phyloP scores from a whole-genome alignment of 2,113 vertebrate genomes.

The Ailurus styani region DNA sequence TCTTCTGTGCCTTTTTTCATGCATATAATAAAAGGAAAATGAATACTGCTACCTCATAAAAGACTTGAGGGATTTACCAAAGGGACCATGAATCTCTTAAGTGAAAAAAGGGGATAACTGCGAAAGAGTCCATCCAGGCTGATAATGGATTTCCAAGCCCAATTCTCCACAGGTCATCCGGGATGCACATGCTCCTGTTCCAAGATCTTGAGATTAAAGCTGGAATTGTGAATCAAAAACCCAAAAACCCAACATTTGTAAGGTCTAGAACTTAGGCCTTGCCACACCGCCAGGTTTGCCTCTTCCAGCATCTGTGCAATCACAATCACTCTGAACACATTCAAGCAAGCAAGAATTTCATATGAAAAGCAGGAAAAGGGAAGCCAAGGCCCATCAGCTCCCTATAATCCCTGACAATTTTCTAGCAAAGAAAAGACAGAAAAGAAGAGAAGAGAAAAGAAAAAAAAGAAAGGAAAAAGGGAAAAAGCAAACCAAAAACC shows the following conservation, averaged over 20 bases:
- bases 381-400: background rate
- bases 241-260: background rate
- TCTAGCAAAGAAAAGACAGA: background rate
- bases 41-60: background rate
- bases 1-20: background rate
- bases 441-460: no score
- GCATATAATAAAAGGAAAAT: background rate
- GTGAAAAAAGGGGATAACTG: background rate
- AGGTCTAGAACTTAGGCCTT: background rate
- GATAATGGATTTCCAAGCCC: background rate
- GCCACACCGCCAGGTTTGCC: background rate
- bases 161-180: background rate
- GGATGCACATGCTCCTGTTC: background rate
- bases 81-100: background rate
- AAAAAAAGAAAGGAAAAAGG: background rate
- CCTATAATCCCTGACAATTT: background rate
- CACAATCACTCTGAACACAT: background rate
- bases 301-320: background rate
- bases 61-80: background rate
- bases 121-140: background rate
- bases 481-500: background rate
- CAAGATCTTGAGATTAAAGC: background rate
- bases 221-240: background rate
- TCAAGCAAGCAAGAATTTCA: background rate
- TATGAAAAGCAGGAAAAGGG: background rate